Evolutionary conservation across 2,888 invertebrate species (phyloP).

Genomic region (Saturnia pavonia): DNA sequence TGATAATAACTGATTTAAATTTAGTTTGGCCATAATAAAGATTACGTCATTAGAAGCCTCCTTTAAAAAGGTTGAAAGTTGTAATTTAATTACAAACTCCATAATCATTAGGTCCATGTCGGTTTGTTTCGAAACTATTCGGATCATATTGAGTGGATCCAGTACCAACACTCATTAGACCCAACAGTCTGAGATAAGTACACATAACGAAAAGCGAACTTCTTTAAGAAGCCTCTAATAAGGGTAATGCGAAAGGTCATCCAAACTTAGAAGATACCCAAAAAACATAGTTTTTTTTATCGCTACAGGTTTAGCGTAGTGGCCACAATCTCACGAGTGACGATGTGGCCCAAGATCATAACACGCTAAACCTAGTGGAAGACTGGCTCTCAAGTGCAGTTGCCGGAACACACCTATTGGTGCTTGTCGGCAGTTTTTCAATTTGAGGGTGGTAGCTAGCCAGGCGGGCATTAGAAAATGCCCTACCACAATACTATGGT

Average conservation of each 20-base stretch:
- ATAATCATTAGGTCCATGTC: background rate
- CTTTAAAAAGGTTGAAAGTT: background rate
- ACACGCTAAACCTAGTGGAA: too few species aligned
- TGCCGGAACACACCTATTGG: too few species aligned
- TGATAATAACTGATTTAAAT: too few species aligned
- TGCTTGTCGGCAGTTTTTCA: too few species aligned
- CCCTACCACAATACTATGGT: too few species aligned
- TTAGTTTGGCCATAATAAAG: background rate
- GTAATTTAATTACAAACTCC: background rate
- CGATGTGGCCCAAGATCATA: too few species aligned
- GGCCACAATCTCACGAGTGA: too few species aligned
- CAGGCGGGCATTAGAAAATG: too few species aligned
- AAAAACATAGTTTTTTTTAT: too few species aligned
- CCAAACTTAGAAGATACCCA: background rate
- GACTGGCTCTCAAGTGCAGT: too few species aligned
- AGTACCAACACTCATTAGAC: constrained; percentile 6
- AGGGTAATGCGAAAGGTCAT: background rate
- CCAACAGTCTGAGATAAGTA: background rate
- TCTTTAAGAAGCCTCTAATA: background rate
- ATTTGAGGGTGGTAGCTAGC: too few species aligned
- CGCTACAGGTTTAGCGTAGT: too few species aligned
- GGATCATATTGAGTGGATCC: background rate
- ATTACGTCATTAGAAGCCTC: background rate
- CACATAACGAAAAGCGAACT: background rate
- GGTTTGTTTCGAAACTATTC: background rate